phyloP scores from a whole-genome alignment of 2,113 vertebrate species.

The Marmota monax region DNA sequence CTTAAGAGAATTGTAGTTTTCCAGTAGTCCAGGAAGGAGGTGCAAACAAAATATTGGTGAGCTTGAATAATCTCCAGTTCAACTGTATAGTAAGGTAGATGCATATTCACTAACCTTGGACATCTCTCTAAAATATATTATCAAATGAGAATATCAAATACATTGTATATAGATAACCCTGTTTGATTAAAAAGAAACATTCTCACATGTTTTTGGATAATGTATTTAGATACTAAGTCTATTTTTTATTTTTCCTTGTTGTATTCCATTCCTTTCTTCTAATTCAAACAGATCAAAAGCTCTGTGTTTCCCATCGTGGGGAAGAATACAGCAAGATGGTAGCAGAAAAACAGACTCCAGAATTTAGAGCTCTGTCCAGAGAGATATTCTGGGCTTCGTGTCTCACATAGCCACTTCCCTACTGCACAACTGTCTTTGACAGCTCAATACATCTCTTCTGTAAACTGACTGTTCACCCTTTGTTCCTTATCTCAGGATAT shows the following conservation, averaged over 20 bases:
- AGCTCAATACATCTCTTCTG: background rate
- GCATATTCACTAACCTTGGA: background rate
- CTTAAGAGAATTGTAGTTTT: background rate
- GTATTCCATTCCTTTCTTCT: background rate
- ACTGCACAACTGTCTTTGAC: background rate
- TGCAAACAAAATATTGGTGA: background rate
- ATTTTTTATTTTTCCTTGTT: background rate
- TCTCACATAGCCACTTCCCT: background rate
- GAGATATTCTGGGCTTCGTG: background rate
- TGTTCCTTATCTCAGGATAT: background rate
- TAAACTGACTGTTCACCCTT: background rate
- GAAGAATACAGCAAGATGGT: background rate
- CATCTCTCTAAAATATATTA: background rate
- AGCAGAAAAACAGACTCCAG: background rate
- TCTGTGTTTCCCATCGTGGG: background rate
- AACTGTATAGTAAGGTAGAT: background rate
- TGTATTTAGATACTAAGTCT: background rate
- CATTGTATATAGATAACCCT: background rate
- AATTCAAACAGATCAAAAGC: background rate
- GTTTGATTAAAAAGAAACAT: background rate
- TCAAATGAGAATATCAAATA: background rate
- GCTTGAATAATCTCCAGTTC: constrained; percentile 1
- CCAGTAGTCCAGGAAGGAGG: background rate
- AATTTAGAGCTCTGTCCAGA: background rate
- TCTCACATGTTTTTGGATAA: background rate